These are phyloP conservation scores for Stramonita haemastoma DNA, from an alignment of 2,888 invertebrate genomes.

Conservation along the genomic window DNA sequence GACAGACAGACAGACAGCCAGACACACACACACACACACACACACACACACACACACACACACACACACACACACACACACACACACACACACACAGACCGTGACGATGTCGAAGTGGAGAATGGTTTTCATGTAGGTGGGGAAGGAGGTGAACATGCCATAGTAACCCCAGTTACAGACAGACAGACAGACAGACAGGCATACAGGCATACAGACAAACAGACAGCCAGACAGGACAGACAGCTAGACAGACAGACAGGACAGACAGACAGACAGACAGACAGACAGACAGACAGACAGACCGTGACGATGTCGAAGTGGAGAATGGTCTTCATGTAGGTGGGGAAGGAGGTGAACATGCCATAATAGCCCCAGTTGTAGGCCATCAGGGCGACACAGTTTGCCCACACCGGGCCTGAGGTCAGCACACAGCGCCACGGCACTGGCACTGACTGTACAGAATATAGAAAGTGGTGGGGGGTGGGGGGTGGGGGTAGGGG, in stretches of 20 bases:
- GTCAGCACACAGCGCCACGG: constrained; percentile 63
- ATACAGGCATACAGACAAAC: background rate
- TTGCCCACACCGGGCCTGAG: constrained; percentile 67
- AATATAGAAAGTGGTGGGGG: background rate
- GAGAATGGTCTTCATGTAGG: constrained; percentile 77
- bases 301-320: constrained; percentile 73
- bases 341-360: constrained; percentile 78
- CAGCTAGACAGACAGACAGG: background rate
- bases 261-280: background rate
- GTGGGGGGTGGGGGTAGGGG: no score
- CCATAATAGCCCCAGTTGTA: constrained; percentile 79
- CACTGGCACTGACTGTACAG: constrained; percentile 39
- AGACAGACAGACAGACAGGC: background rate
- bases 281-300: constrained; percentile 27
- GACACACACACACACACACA: background rate
- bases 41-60: background rate
- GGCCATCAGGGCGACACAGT: constrained; percentile 72
- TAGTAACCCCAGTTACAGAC: constrained; percentile 78
- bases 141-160: constrained; percentile 78
- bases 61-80: background rate
- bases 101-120: constrained; percentile 74
- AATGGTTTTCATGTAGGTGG: constrained; percentile 77
- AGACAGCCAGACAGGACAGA: background rate
- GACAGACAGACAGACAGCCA: background rate
- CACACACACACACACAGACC: constrained; percentile 52